Base-by-base conservation (phyloP, 2,113 vertebrate genomes). In the Pica pica region DNA sequence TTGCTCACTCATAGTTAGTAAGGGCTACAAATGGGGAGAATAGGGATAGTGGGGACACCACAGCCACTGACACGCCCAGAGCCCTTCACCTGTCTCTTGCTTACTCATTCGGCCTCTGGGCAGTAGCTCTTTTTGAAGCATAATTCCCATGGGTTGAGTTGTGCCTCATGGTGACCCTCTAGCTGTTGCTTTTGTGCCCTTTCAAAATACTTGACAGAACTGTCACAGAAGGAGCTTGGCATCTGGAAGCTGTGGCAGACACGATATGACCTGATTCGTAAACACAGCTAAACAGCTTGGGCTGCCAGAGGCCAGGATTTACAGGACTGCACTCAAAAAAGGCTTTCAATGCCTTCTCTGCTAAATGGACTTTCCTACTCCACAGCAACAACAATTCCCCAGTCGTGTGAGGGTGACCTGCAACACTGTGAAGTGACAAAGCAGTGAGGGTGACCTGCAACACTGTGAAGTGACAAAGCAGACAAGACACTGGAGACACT, bases 221-320 rank as follows among this genome's bases (percentile, higher is more conserved):
- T 50, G 64, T 35, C 81, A 85, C 90, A 94, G 87, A 80, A 94
- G 74, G 91, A 90, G 52, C 13, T 46, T 80, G 90, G 77, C 94
- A 94, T 92, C 91, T 95, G 78, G 78, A 90, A 91, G 89, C 87
- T 42, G 57, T 56, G 52, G 90, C 75, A 96, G 60, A 75, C 65
- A 65, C 2, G 13, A 63, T 69, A 75, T 70, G 77, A 95, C 67
- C 78, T 14, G 23, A 87, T 70, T 73, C 87, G 90, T 90, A 87
- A 96, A 87, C 70, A 83, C 37, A 94, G 73, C 85, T 81, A 82
- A 97, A 94, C 93, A 93, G 61, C 64, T 82, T 47, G 27, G 26
- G 70, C 90, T 97, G 95, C 87, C 89, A 94, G 83, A 75, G 90
- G 81, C 73, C 91, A 91, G 87, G 61, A 90, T 86, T 89, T 92